These are phyloP conservation scores for Hydra vulgaris DNA, from an alignment of 30 jellyfish, hydroid and myxozoan species.

Conservation along the genomic window DNA sequence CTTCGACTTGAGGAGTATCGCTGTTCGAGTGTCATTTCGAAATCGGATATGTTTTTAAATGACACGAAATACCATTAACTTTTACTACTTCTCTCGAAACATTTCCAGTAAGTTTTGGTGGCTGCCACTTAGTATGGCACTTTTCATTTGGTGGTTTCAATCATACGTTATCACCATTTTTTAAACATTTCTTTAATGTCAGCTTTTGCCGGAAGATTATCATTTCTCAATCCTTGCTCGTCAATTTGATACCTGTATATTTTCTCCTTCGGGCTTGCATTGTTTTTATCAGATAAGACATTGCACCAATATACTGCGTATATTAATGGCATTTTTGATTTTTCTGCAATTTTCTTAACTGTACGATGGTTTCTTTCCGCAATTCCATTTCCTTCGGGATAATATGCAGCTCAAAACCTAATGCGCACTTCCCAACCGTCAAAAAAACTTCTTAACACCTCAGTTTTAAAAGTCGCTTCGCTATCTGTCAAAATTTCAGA, in stretches of 20 bases:
- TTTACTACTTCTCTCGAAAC: neutral
- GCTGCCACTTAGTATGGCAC: neutral
- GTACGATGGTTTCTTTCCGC: too few species aligned
- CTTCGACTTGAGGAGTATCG: neutral
- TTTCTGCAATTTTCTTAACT: too few species aligned
- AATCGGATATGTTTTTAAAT: neutral
- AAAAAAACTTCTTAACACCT: too few species aligned
- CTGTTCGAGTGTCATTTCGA: neutral
- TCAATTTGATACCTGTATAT: neutral
- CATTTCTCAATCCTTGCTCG: neutral
- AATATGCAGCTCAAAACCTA: too few species aligned
- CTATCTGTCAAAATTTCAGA: neutral
- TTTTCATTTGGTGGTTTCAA: neutral
- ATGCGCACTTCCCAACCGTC: too few species aligned
- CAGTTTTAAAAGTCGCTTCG: neutral
- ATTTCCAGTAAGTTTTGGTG: neutral
- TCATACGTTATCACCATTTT: neutral
- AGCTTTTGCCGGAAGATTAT: neutral
- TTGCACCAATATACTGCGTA: neutral
- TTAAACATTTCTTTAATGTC: neutral
- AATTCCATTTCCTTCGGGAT: too few species aligned
- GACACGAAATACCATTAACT: neutral
- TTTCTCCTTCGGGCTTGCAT: neutral
- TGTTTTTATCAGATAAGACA: neutral
- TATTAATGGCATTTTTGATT: too few species aligned